phyloP scores from a whole-genome alignment of 2,797 vertebrate species.

The Peromyscus eremicus region DNA sequence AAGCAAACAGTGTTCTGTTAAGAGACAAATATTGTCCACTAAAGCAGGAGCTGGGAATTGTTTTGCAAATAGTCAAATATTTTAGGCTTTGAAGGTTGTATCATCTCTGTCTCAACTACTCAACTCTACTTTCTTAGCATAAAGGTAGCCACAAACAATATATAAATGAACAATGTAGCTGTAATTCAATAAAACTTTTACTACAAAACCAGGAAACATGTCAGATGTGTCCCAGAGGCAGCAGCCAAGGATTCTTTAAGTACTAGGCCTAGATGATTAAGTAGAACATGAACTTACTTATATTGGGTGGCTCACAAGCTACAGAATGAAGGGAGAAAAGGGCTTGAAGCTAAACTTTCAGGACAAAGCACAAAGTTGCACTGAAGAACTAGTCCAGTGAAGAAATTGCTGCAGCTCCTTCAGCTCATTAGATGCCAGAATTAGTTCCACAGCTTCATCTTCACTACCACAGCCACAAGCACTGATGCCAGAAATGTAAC shows the following conservation, averaged over 20 bases:
- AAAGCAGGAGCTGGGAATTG: neutral
- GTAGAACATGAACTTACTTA: neutral
- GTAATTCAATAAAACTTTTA: constrained; percentile 21
- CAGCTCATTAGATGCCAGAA: neutral
- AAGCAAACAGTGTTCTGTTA: constrained; percentile 21
- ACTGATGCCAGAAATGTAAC: neutral
- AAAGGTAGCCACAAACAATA: neutral
- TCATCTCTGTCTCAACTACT: neutral
- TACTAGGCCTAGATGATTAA: neutral
- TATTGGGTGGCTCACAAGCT: neutral
- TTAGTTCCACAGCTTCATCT: neutral
- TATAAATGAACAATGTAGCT: neutral
- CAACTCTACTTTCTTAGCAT: neutral
- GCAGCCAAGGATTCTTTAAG: constrained; percentile 6
- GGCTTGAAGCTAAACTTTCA: neutral
- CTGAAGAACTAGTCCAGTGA: neutral
- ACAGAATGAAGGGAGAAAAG: neutral
- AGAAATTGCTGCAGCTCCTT: neutral
- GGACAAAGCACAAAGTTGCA: constrained; percentile 10
- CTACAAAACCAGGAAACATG: neutral
- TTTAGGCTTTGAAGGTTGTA: neutral
- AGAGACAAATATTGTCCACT: neutral
- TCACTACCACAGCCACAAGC: neutral
- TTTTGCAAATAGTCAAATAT: neutral
- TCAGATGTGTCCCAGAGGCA: neutral